These are phyloP conservation scores for Parazoanthus darwini DNA, from an alignment of 92 coral and sea anemone species.

Conservation along the genomic window DNA sequence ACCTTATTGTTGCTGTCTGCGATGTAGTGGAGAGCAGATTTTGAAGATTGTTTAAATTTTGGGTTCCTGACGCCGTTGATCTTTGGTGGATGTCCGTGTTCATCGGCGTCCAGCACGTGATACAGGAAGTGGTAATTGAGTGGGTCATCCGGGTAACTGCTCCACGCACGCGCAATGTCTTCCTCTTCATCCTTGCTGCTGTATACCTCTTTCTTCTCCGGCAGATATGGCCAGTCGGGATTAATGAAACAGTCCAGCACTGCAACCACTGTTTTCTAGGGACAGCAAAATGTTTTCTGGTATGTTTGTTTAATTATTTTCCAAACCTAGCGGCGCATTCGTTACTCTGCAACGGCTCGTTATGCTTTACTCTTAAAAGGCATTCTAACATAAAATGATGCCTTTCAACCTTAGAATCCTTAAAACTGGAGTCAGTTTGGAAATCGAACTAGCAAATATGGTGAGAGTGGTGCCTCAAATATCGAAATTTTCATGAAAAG, in stretches of 20 bases:
- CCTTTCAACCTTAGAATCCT: too few species aligned
- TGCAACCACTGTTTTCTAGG: conserved; percentile 91
- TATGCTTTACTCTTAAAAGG: too few species aligned
- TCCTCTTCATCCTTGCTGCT: conserved; percentile 51
- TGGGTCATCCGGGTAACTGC: conserved; percentile 96
- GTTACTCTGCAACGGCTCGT: too few species aligned
- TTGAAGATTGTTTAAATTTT: conserved; percentile 63
- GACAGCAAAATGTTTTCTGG: neutral
- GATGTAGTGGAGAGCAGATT: conserved; percentile 77
- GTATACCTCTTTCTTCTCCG: conserved; percentile 58
- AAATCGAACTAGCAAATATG: too few species aligned
- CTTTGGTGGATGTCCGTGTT: conserved; percentile 77
- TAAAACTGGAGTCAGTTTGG: too few species aligned
- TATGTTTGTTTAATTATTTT: too few species aligned
- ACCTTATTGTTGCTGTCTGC: conserved; percentile 89
- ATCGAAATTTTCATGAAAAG: too few species aligned
- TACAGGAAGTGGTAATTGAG: conserved; percentile 88
- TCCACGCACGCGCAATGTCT: conserved; percentile 84
- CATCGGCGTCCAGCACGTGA: conserved; percentile 87
- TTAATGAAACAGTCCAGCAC: conserved; percentile 85
- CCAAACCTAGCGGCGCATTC: neutral
- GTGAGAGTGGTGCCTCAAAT: too few species aligned
- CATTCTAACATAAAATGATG: too few species aligned
- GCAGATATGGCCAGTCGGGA: conserved; percentile 97
- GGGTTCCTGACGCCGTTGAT: conserved; percentile 54